These are phyloP conservation scores for Conus ventricosus DNA, from an alignment of 1,140 invertebrate species.

Conservation along the genomic window DNA sequence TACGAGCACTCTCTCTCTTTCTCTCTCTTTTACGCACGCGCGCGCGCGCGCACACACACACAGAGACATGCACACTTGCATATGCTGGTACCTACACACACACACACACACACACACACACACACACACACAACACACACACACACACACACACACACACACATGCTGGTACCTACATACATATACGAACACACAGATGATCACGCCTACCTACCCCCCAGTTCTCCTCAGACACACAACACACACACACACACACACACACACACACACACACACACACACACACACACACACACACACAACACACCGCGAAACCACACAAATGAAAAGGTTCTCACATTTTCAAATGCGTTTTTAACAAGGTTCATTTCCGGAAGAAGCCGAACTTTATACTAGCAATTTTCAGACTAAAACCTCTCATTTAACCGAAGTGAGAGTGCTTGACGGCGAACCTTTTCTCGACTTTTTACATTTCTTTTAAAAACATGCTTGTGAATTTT, in stretches of 20 bases:
- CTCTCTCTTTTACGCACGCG: too few relatives aligned
- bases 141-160: conserved; percentile 10
- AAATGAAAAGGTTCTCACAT: too few relatives aligned
- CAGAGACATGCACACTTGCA: conserved; percentile 27
- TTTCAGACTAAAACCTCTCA: too few relatives aligned
- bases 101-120: conserved; percentile 10
- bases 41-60: conserved; percentile 33
- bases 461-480: too few relatives aligned
- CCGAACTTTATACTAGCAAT: too few relatives aligned
- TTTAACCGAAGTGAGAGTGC: too few relatives aligned
- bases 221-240: too few relatives aligned
- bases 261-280: conserved; percentile 7
- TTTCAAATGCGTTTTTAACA: too few relatives aligned
- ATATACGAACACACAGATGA: background rate
- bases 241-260: background rate
- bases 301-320: background rate
- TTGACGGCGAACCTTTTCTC: too few relatives aligned
- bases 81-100: background rate
- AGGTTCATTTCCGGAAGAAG: too few relatives aligned
- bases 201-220: background rate
- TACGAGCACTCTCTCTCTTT: too few relatives aligned
- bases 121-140: conserved; percentile 23
- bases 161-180: background rate
- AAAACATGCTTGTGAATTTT: too few relatives aligned
- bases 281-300: conserved; percentile 28